These are phyloP conservation scores for Gymnoscopelus microlampas DNA, from an alignment of 2,797 vertebrate genomes.

Conservation along the genomic window DNA sequence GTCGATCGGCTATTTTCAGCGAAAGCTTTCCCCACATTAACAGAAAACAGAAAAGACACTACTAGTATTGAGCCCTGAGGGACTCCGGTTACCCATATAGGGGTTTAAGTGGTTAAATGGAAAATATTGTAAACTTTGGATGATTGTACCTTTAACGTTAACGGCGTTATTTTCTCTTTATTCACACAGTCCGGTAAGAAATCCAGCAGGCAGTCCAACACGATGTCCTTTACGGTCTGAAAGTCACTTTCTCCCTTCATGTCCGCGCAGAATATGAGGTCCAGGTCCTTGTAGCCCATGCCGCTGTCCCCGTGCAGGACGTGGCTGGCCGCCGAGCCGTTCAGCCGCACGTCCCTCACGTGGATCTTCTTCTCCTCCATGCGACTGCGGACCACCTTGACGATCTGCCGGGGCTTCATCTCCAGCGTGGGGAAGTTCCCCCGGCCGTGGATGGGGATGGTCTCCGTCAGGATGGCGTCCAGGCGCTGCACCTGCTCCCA, in stretches of 20 bases:
- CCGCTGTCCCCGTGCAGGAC: slow-evolving; percentile 95
- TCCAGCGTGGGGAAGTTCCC: slow-evolving; percentile 98
- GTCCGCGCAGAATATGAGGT: slow-evolving; percentile 97
- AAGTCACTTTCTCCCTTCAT: slow-evolving; percentile 95
- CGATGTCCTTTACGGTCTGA: slow-evolving; percentile 97
- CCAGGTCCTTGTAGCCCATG: slow-evolving; percentile 97
- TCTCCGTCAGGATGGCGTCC: slow-evolving; percentile 94
- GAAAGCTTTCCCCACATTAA: too few relatives aligned
- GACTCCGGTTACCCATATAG: too few relatives aligned
- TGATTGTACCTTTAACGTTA: slow-evolving; percentile 93
- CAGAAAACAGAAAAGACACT: too few relatives aligned
- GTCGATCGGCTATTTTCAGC: too few relatives aligned
- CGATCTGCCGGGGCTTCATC: slow-evolving; percentile 95
- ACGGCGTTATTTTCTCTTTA: slow-evolving; percentile 95
- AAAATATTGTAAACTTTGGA: background rate
- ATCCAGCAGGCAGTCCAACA: slow-evolving; percentile 97
- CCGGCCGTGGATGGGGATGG: slow-evolving; percentile 97
- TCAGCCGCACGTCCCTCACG: slow-evolving; percentile 93
- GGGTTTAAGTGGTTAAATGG: too few relatives aligned
- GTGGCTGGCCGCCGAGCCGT: slow-evolving; percentile 97
- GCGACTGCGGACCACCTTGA: slow-evolving; percentile 93
- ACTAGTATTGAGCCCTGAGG: too few relatives aligned
- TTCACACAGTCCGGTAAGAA: slow-evolving; percentile 98
- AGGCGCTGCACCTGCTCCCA: slow-evolving; percentile 99
- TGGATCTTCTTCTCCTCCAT: slow-evolving; percentile 91